Evolutionary conservation across 92 coral and sea anemone genomes (phyloP).

Genomic region (Porites evermanni): DNA sequence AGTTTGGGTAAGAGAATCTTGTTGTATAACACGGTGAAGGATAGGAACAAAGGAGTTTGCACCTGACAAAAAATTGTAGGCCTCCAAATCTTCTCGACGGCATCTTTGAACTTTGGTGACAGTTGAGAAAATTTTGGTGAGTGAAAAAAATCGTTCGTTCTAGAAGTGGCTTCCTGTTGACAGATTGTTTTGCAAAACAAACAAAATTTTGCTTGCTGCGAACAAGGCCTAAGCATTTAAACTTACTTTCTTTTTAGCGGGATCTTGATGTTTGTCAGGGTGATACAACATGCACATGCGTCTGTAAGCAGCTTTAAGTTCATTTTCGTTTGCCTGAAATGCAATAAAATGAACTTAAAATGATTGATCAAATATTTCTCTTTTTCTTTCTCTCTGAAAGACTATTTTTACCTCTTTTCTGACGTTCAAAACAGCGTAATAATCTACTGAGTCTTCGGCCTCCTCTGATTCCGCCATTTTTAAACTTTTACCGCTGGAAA

Average conservation of each 20-base stretch:
- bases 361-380: background rate
- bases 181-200: no score
- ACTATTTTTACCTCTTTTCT: slow-evolving; percentile 78
- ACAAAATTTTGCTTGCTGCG: background rate
- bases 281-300: slow-evolving; percentile 94
- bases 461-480: slow-evolving; percentile 96
- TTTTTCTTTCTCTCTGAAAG: no score
- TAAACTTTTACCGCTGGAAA: slow-evolving; percentile 47
- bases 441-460: slow-evolving; percentile 73
- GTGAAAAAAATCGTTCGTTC: no score
- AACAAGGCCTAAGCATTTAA: background rate
- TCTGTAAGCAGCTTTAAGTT: slow-evolving; percentile 88
- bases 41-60: no score
- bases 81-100: no score
- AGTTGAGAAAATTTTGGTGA: no score
- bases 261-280: slow-evolving; percentile 91
- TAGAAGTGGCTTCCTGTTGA: no score
- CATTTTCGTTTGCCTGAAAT: slow-evolving; percentile 90
- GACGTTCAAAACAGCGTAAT: slow-evolving; percentile 93
- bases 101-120: no score
- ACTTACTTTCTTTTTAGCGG: slow-evolving; percentile 84
- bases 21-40: no score
- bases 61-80: no score
- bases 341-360: background rate
- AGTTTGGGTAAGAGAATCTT: no score